phyloP scores from a whole-genome alignment of 2,797 vertebrate genomes.

The Bovichtus diacanthus region DNA sequence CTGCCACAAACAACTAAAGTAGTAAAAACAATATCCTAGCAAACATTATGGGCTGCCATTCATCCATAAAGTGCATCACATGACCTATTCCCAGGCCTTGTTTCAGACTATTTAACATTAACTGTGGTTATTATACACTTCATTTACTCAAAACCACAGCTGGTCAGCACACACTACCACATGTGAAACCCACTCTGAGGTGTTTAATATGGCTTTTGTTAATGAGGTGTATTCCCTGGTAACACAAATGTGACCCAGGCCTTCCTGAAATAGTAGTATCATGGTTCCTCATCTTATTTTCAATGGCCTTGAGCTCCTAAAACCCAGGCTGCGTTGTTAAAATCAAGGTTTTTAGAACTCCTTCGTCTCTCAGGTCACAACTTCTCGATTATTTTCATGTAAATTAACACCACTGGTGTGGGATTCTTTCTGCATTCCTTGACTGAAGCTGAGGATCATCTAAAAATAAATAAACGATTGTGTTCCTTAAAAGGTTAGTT shows the following conservation, averaged over 20 bases:
- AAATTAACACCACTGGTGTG: not conserved
- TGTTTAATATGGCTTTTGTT: slow-evolving; percentile 66
- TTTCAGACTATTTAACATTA: slow-evolving; percentile 35
- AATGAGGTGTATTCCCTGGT: not conserved
- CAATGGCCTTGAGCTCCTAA: not conserved
- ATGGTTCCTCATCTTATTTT: not conserved
- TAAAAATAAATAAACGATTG: not conserved
- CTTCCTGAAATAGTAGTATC: not conserved
- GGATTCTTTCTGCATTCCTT: not conserved
- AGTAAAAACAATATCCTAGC: slow-evolving; percentile 39
- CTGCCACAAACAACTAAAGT: slow-evolving; percentile 35
- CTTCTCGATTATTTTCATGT: not conserved
- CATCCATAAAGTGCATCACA: slow-evolving; percentile 81
- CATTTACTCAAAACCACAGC: slow-evolving; percentile 28
- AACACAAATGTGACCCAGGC: slow-evolving; percentile 5
- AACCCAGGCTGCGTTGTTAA: not conserved
- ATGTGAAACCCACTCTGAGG: not conserved
- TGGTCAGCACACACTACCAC: not conserved
- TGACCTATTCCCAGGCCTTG: slow-evolving; percentile 31
- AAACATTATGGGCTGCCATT: slow-evolving; percentile 46
- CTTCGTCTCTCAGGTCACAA: not conserved
- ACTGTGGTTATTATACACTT: not conserved
- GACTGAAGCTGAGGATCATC: not conserved
- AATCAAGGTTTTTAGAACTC: not conserved
- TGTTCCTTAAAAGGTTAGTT: not conserved